Evolutionary conservation across 2,797 vertebrate species (phyloP).

Genomic region (Xenentodon cancila): DNA sequence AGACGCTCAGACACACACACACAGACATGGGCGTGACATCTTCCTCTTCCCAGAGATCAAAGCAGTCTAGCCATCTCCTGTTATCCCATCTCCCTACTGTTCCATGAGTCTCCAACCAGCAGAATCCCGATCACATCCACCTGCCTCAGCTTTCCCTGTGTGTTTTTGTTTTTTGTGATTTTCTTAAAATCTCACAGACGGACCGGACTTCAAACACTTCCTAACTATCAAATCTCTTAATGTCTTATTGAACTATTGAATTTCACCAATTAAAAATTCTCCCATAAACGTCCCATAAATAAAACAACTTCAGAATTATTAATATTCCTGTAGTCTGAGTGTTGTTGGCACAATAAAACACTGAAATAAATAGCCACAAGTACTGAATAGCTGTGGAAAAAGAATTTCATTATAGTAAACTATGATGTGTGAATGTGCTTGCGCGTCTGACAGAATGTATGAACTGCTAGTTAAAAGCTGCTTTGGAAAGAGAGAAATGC

Average conservation of each 20-base stretch:
- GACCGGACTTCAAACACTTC: neutral
- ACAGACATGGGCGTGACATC: constrained; percentile 30
- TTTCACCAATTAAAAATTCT: constrained; percentile 8
- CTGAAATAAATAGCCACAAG: constrained; percentile 41
- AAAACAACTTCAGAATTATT: constrained; percentile 26
- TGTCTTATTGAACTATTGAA: constrained; percentile 10
- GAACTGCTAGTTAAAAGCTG: constrained; percentile 51
- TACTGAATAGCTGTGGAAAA: constrained; percentile 34
- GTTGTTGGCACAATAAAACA: constrained; percentile 19
- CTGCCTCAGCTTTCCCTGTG: constrained; percentile 6
- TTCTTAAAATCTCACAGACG: constrained; percentile 21
- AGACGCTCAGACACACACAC: constrained; percentile 8
- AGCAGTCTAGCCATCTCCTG: constrained; percentile 49
- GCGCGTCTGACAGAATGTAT: constrained; percentile 34
- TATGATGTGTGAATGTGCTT: constrained; percentile 22
- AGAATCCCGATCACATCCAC: neutral
- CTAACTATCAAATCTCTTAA: neutral
- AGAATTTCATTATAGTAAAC: constrained; percentile 38
- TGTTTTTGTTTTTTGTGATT: constrained; percentile 6
- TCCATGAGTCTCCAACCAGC: constrained; percentile 30
- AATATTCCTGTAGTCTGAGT: constrained; percentile 20
- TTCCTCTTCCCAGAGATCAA: constrained; percentile 62
- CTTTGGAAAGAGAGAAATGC: constrained; percentile 32
- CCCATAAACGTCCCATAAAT: constrained; percentile 7
- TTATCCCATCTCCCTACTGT: constrained; percentile 48